Percentiles rank a stretch among this genome's conserved stretches.
Conservation (phyloP, 2,113 vertebrate genomes). For the Microcebus ravelobensis region DNA sequence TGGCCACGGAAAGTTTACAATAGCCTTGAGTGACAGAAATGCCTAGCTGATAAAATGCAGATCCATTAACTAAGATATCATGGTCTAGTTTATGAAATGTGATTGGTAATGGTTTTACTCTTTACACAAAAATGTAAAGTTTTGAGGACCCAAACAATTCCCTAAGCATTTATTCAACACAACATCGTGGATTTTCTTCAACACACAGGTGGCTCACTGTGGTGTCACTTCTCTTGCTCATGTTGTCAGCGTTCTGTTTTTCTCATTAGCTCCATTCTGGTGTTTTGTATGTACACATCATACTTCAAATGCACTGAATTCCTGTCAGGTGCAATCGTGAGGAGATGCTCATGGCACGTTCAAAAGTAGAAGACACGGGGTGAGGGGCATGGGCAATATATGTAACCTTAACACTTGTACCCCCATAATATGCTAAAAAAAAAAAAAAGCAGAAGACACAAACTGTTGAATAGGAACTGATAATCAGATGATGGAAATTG, state of each 20-base stretch:
- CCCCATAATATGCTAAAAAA: no score
- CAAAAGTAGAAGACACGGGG: constrained; percentile 4
- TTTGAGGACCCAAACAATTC: neutral
- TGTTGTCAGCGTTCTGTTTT: neutral
- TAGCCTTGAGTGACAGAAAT: neutral
- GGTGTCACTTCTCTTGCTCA: neutral
- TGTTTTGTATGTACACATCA: neutral
- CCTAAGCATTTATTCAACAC: constrained; percentile 18
- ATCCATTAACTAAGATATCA: neutral
- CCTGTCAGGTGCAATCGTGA: neutral
- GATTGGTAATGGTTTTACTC: constrained; percentile 31
- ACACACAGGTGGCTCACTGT: neutral
- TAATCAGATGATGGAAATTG: neutral
- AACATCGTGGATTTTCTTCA: constrained; percentile 31
- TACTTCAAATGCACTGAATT: constrained; percentile 15
- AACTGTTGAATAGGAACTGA: neutral
- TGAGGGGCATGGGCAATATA: no score
- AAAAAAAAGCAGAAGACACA: neutral
- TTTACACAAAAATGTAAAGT: constrained; percentile 22
- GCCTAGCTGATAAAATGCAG: neutral
- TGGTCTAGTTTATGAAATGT: constrained; percentile 6
- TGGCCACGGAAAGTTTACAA: neutral
- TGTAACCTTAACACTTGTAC: no score
- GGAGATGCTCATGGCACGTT: neutral
- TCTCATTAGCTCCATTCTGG: neutral